Conservation (phyloP, 2,888 invertebrate genomes). For the Eudemis profundana region DNA sequence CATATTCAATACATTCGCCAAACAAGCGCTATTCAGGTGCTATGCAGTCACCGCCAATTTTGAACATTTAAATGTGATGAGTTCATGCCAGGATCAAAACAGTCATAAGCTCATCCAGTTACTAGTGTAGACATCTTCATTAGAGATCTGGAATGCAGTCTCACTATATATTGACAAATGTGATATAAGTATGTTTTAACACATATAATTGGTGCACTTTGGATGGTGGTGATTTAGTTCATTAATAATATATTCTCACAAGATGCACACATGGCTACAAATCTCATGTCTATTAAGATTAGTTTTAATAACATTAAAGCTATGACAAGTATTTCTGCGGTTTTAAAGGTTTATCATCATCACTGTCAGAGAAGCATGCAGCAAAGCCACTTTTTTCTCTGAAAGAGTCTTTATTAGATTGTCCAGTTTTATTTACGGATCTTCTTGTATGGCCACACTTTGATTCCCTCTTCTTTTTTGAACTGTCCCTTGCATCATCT, state of each 20-base stretch:
- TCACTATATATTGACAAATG: slow-evolving; percentile 17
- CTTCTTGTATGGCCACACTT: slow-evolving; percentile 55
- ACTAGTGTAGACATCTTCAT: slow-evolving; percentile 7
- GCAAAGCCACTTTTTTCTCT: slow-evolving; percentile 75
- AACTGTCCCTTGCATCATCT: slow-evolving; percentile 21
- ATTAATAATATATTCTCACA: slow-evolving; percentile 25
- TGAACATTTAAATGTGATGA: slow-evolving; percentile 1
- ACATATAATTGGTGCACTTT: slow-evolving; percentile 15
- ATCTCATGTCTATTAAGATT: slow-evolving; percentile 29
- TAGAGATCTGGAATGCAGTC: slow-evolving; percentile 25
- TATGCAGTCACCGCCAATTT: neutral
- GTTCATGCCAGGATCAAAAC: slow-evolving; percentile 12
- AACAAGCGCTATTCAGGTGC: neutral
- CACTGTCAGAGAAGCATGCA: slow-evolving; percentile 79
- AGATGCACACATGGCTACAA: slow-evolving; percentile 14
- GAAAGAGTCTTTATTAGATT: slow-evolving; percentile 61
- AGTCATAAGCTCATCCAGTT: slow-evolving; percentile 14
- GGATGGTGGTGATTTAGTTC: neutral
- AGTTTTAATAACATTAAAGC: slow-evolving; percentile 32
- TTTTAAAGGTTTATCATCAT: slow-evolving; percentile 71
- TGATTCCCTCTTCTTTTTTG: slow-evolving; percentile 53
- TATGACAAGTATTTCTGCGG: slow-evolving; percentile 49
- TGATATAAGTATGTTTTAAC: slow-evolving; percentile 12
- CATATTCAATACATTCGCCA: slow-evolving; percentile 1
- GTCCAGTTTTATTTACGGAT: slow-evolving; percentile 55